Conservation (phyloP, 2,113 vertebrate genomes). For the Sebastes fasciatus region DNA sequence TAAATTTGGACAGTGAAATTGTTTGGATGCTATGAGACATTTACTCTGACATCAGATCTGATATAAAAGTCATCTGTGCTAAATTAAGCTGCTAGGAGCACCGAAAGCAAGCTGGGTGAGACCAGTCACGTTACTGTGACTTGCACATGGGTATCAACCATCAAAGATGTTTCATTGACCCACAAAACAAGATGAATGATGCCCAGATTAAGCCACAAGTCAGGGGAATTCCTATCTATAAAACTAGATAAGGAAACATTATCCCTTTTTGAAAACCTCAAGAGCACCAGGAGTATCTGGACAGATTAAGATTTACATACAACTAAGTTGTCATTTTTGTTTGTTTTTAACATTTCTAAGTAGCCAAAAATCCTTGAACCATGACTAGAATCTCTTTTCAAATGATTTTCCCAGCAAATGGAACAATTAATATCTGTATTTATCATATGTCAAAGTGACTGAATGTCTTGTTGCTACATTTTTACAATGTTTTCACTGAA, state of each 20-base stretch:
- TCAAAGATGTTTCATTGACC: neutral
- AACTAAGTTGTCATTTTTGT: neutral
- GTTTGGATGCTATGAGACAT: constrained; percentile 1
- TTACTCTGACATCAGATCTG: constrained; percentile 7
- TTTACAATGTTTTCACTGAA: neutral
- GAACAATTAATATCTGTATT: neutral
- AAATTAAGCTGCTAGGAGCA: constrained; percentile 9
- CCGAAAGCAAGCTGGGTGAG: neutral
- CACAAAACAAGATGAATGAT: neutral
- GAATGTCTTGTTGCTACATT: neutral
- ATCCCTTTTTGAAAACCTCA: neutral
- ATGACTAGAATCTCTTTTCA: neutral
- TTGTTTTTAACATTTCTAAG: too few species aligned
- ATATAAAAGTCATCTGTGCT: constrained; percentile 14
- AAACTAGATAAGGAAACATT: neutral
- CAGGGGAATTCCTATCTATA: neutral
- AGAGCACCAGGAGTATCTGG: neutral
- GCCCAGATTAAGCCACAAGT: neutral
- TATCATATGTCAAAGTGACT: neutral
- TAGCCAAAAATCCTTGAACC: neutral
- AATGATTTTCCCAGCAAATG: neutral
- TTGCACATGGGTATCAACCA: neutral
- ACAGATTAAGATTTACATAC: neutral
- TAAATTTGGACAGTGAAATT: neutral
- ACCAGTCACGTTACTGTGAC: neutral